Evolutionary conservation across 1,140 invertebrate species (phyloP), one percentile per base, ranked within the genome.

Genomic region (Calephelis virginiensis): DNA sequence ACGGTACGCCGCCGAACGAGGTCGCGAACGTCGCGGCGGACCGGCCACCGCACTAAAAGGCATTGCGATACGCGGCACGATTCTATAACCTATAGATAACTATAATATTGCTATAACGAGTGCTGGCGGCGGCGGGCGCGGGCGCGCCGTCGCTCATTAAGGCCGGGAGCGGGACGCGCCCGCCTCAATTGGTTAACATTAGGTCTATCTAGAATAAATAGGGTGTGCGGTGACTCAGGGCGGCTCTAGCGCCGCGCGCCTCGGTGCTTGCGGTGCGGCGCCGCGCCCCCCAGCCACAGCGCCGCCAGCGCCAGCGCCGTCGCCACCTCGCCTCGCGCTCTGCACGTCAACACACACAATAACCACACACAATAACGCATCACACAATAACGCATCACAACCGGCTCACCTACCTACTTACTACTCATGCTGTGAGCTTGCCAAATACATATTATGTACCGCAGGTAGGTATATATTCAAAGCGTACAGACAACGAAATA

Each of bases 171-270:
- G 75, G 71, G 73, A 71, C 78, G 73, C 80, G 80, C 76, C 76
- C 82, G 83, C 76, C 78, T 68, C 80, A 85, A 88, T 88, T 88
- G 82, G 80, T 88, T 90, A 87, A 88, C 80, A 85, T 90, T 88
- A 90, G 83, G 75, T 85, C 87, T 90, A 90, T 90, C 87, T 90
- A 90, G 81, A 88, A 86, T 85, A 83, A 86, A 84, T 87, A 84
- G 68, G 70, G 80, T 66, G 73, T 76, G 76, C 56, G 69, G 61
- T 66, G 70, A 69, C 80, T 91, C 90, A 91, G 82, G 88, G 88
- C 74, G 90, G 90, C 80, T 92, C 89, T 89, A 91, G 79, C 80
- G 88, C 88, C 89, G 85, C 80, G 87, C 89, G 80, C 90, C 90
- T 82, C 90, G 89, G 78, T 91, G 89, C 82, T 91, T 91, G 85